Evolutionary conservation across 2,113 vertebrate species (phyloP), one percentile per base, ranked within the genome.

Genomic region (Phaethornis superciliosus): DNA sequence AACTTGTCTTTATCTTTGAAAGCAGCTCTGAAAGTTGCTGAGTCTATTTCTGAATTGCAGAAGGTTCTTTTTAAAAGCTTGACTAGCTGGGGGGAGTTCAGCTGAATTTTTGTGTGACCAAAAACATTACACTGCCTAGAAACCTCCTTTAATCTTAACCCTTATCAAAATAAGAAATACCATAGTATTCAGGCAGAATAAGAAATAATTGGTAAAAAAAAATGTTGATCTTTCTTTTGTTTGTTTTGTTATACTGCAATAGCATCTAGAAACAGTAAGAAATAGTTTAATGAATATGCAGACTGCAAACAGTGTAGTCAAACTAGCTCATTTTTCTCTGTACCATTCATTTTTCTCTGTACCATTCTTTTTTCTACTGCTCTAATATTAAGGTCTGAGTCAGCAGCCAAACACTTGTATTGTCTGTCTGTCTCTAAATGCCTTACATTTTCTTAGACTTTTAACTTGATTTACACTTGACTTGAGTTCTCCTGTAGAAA

Each of bases 141-240:
- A 69, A 12, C 42, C 5, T 64, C 49, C 42, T 58, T 69, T 60
- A 52, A 27, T 33, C 12, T 56, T 59, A 51, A 26, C 17, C 30
- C 40, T 44, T 32, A 60, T 17, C 14, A 24, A 75, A 87, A 63
- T 16, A 71, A 52, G 21, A 16, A 56, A 37, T 83, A 30, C 15
- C 7, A 4, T 42, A 28, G 7, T 28, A 2, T 91, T 49, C 20
- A 46, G n/a, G 46, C 30, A 68, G 26, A 37, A 2, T 15, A 42
- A 42, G 2, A n/a, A 58, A 47, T 30, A 68, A 22, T 15, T 24
- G 9, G 12, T 40, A 46, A 23, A 49, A 23, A 49, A 49, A 23
- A 49, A 21, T 22, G 15, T 46, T 0, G 0, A 0, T 75, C 49
- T 10, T 78, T 32, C 7, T 5, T 20, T 60, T 51, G 2, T 15